A percentile compares a stretch with the other conserved stretches of the same genome.
Evolutionary conservation across 2,888 invertebrate species (phyloP).

Genomic region (Archaeoteleia sp.): DNA sequence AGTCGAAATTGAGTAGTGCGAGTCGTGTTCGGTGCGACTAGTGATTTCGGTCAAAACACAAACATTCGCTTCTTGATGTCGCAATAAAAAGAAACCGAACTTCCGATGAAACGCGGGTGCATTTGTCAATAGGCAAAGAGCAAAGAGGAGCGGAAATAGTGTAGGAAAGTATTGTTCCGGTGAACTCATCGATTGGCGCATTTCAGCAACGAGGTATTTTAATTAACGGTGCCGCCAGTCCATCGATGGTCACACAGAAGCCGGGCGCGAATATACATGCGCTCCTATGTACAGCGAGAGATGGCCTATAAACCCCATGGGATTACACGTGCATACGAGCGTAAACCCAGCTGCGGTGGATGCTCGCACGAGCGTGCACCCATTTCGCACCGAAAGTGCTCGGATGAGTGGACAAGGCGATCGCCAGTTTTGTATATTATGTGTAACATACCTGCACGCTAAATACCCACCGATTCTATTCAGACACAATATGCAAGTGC

Average conservation of each 20-base stretch:
- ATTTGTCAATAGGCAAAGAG: not conserved
- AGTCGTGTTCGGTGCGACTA: slow-evolving; percentile 1
- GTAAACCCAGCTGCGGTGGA: slow-evolving; percentile 59
- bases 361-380: slow-evolving; percentile 57
- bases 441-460: slow-evolving; percentile 20
- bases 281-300: slow-evolving; percentile 40
- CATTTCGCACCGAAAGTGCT: slow-evolving; percentile 63
- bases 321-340: slow-evolving; percentile 67
- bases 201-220: slow-evolving; percentile 59
- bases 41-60: not conserved
- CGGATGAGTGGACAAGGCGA: slow-evolving; percentile 60
- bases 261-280: slow-evolving; percentile 41
- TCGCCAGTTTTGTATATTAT: slow-evolving; percentile 52
- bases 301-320: slow-evolving; percentile 67
- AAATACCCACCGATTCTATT: too few relatives aligned
- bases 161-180: slow-evolving; percentile 38
- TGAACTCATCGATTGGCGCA: slow-evolving; percentile 38
- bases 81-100: slow-evolving; percentile 26
- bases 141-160: slow-evolving; percentile 25
- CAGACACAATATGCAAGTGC: too few relatives aligned
- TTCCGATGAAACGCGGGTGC: slow-evolving; percentile 19
- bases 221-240: slow-evolving; percentile 63
- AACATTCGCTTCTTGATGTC: slow-evolving; percentile 1
- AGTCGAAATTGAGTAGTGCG: not conserved
- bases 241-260: slow-evolving; percentile 55